A percentile compares a stretch with the other conserved stretches of the same genome.
Conservation (phyloP, 2,113 vertebrate species). For the Charina bottae region DNA sequence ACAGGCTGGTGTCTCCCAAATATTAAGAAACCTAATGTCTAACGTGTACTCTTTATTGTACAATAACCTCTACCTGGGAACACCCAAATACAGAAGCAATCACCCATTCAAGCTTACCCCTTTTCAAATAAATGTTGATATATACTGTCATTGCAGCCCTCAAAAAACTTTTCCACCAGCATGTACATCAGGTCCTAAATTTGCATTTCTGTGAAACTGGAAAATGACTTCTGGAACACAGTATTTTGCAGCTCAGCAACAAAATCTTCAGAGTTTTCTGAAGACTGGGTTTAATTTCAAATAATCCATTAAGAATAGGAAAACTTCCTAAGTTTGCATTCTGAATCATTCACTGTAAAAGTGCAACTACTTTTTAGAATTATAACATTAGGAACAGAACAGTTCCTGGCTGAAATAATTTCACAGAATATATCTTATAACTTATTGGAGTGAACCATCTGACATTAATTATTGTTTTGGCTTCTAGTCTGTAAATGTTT, state of each 20-base stretch:
- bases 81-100: slow-evolving; percentile 92
- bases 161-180: slow-evolving; percentile 69
- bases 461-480: slow-evolving; percentile 90
- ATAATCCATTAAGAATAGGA: slow-evolving; percentile 35
- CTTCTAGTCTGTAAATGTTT: slow-evolving; percentile 88
- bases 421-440: slow-evolving; percentile 84
- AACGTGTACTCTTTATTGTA: slow-evolving; percentile 92
- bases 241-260: slow-evolving; percentile 76
- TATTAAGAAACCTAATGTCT: slow-evolving; percentile 89
- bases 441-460: slow-evolving; percentile 87
- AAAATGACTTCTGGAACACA: slow-evolving; percentile 70
- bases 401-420: slow-evolving; percentile 79
- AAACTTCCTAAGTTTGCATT: slow-evolving; percentile 44
- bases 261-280: slow-evolving; percentile 70
- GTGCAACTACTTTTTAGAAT: slow-evolving; percentile 65
- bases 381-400: slow-evolving; percentile 72
- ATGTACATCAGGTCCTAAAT: slow-evolving; percentile 54
- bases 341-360: slow-evolving; percentile 54
- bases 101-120: slow-evolving; percentile 82
- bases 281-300: slow-evolving; percentile 45
- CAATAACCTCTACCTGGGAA: slow-evolving; percentile 96
- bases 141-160: slow-evolving; percentile 70
- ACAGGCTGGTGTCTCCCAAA: slow-evolving; percentile 89
- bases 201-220: slow-evolving; percentile 68
- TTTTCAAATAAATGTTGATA: slow-evolving; percentile 84